phyloP scores from a whole-genome alignment of 2,888 invertebrate species.

The Megamerina dolium region DNA sequence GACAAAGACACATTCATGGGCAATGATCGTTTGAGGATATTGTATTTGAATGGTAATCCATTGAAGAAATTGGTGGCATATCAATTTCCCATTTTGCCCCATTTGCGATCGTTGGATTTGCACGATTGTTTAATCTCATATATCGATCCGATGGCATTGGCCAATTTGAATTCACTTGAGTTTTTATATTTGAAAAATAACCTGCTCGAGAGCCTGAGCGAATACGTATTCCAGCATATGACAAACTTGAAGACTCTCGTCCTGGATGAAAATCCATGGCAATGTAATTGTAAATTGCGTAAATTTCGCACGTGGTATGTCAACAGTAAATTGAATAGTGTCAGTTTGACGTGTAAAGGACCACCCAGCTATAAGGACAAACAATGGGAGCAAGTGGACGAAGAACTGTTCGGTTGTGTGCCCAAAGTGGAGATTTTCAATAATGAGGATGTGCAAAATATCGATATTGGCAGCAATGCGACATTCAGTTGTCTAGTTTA shows the following conservation, averaged over 20 bases:
- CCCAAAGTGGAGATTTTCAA: conserved; percentile 65
- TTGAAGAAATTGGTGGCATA: conserved; percentile 64
- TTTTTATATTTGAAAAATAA: conserved; percentile 78
- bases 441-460: conserved; percentile 54
- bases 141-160: conserved; percentile 72
- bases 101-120: conserved; percentile 73
- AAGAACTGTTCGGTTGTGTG: conserved; percentile 74
- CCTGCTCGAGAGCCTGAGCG: conserved; percentile 64
- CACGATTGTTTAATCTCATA: conserved; percentile 71
- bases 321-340: conserved; percentile 68
- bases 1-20: conserved; percentile 77
- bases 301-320: conserved; percentile 81
- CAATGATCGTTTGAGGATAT: conserved; percentile 72
- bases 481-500: conserved; percentile 75
- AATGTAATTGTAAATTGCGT: conserved; percentile 79
- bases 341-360: conserved; percentile 66
- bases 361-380: conserved; percentile 65
- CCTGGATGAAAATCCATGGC: conserved; percentile 82
- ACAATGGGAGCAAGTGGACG: conserved; percentile 70
- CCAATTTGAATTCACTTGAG: conserved; percentile 65
- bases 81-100: conserved; percentile 77
- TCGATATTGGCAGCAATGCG: conserved; percentile 75
- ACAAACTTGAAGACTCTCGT: conserved; percentile 73
- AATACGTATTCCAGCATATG: conserved; percentile 63
- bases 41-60: conserved; percentile 78